Evolutionary conservation across 2,797 vertebrate genomes (phyloP), one percentile per base, ranked within the genome.

Genomic region (Poeciliopsis paucimaculata): DNA sequence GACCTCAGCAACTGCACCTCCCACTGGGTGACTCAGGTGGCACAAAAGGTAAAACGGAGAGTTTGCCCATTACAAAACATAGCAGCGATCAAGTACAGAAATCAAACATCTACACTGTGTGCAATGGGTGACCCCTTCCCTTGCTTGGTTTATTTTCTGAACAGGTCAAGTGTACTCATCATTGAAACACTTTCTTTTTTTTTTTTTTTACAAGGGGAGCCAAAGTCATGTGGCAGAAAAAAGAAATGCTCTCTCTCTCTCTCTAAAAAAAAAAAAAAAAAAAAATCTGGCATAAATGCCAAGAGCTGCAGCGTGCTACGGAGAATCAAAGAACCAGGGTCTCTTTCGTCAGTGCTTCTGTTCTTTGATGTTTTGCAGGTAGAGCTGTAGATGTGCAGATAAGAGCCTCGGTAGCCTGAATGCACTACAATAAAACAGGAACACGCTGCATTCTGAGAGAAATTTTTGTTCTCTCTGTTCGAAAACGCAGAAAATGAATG

Each of bases 1-100:
- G 98, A 99, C 95, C 97, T 99, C 90, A 99, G 98, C 95, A 99
- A 99, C 96, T 99, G 98, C 90, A 99, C 98, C 77, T 98, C 98
- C 88, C 98, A 99, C 94, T 99, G 98, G 98, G 98, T 99, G 89
- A 97, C 97, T 92, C 98, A 99, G 93, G 96, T 99, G 95, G 97
- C 98, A 86, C 98, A 98, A 94, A 99, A 99, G 98, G 98, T 99
- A 78, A 95, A 93, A 95, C 93, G 85, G 68, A 83, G 72, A 85
- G 82, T 57, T 72, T 84, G 78, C 77, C 75, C 55, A 75, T 89
- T 55, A 73, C 43, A 79, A 68, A 78, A 82, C 43, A 16, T 28
- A 77, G 76, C 73, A 43, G 75, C 75, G 77, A 86, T 85, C 74
- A 77, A 77, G 72, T 64, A 62, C 57, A 57, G 23, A 75, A 53